Evolutionary conservation across 1,140 invertebrate genomes (phyloP).

Genomic region (Meloidogyne hapla): DNA sequence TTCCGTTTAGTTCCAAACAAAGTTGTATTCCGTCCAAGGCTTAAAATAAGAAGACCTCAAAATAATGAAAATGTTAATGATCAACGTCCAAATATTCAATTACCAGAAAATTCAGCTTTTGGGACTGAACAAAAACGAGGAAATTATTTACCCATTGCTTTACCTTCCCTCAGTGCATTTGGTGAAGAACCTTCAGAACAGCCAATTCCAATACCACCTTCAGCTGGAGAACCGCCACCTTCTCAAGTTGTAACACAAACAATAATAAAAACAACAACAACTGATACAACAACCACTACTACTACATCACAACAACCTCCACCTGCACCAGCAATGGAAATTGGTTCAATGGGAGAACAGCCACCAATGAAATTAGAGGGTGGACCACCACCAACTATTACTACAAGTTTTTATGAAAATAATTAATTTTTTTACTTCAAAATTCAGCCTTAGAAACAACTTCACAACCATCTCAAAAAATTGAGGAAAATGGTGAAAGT

Average conservation of each 20-base stretch:
- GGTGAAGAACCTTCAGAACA: conserved; percentile 8
- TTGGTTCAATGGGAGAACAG: conserved; percentile 17
- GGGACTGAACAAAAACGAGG: conserved; percentile 6
- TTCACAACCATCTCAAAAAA: neutral
- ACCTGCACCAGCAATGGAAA: conserved; percentile 20
- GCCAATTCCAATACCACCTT: conserved; percentile 17
- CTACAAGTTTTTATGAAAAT: neutral
- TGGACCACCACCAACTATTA: neutral
- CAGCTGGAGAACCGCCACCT: conserved; percentile 16
- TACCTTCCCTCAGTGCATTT: conserved; percentile 22
- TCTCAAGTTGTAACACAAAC: neutral
- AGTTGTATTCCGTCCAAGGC: conserved; percentile 41
- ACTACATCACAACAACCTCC: conserved; percentile 1
- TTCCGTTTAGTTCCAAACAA: conserved; percentile 49
- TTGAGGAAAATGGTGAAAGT: neutral
- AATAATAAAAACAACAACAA: neutral
- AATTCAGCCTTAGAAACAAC: neutral
- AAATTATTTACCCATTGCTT: neutral
- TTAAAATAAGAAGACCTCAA: conserved; percentile 47
- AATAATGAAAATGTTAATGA: neutral
- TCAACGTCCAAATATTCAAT: conserved; percentile 2
- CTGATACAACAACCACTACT: neutral
- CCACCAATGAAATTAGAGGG: conserved; percentile 1
- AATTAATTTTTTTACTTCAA: neutral
- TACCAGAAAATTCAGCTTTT: neutral